Conservation (phyloP, 2,113 vertebrate species). For the Arizona elegans region DNA sequence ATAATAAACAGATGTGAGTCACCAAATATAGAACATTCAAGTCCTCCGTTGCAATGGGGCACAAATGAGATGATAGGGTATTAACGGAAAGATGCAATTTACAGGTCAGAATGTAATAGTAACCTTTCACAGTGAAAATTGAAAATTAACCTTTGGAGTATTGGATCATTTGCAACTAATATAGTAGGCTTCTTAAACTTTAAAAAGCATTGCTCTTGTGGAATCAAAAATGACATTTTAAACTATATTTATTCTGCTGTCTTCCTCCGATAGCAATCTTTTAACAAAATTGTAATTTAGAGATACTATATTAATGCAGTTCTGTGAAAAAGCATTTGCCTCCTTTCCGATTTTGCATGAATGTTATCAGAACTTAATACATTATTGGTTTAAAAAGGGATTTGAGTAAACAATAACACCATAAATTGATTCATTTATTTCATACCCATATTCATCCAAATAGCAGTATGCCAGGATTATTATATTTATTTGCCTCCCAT, state of each 20-base stretch:
- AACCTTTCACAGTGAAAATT: constrained; percentile 81
- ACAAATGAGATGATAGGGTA: constrained; percentile 79
- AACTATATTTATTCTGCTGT: constrained; percentile 14
- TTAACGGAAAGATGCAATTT: constrained; percentile 82
- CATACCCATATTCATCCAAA: neutral
- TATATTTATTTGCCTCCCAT: neutral
- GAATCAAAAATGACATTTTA: constrained; percentile 10
- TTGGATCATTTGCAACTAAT: constrained; percentile 73
- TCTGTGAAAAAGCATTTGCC: neutral
- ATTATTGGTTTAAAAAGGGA: neutral
- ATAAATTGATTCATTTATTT: neutral
- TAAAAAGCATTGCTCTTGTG: constrained; percentile 25
- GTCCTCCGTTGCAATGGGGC: constrained; percentile 73
- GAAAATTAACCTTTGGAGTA: constrained; percentile 81
- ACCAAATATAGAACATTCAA: constrained; percentile 76
- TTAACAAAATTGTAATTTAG: neutral
- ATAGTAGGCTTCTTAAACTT: constrained; percentile 35
- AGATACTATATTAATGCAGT: neutral
- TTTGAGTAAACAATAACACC: neutral
- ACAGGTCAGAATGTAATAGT: constrained; percentile 82
- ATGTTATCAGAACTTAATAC: neutral
- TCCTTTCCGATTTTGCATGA: neutral
- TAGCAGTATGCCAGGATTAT: neutral
- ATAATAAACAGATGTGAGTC: constrained; percentile 84
- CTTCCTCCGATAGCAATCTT: neutral